A percentile compares a stretch with the other conserved stretches of the same genome.
These are phyloP conservation scores for Halocynthia roretzi DNA, from an alignment of 23 tunicate species.

Conservation along the genomic window DNA sequence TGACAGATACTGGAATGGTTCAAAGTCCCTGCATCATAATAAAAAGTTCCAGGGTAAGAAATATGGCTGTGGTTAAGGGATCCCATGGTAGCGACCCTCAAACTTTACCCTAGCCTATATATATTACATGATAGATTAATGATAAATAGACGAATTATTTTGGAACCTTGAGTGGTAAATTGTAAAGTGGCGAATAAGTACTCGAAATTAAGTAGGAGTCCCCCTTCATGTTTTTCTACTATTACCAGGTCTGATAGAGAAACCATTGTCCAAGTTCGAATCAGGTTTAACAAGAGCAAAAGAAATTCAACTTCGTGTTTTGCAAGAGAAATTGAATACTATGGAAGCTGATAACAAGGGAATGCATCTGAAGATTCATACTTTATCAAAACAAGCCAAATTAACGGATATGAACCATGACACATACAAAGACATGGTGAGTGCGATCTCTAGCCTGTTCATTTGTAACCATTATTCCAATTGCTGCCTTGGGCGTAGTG, in stretches of 20 bases:
- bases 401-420: background rate
- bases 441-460: background rate
- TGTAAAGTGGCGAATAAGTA: too few species aligned
- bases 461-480: too few species aligned
- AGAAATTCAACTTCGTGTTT: constrained; percentile 71
- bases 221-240: background rate
- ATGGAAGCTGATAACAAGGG: constrained; percentile 46
- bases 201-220: background rate
- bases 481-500: too few species aligned
- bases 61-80: background rate
- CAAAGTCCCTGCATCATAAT: constrained; percentile 83
- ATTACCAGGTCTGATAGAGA: constrained; percentile 59
- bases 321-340: constrained; percentile 64
- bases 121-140: too few species aligned
- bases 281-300: constrained; percentile 42
- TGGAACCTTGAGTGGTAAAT: too few species aligned
- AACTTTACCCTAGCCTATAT: too few species aligned
- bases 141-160: too few species aligned
- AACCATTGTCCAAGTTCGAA: constrained; percentile 59
- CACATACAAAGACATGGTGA: constrained; percentile 41
- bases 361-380: constrained; percentile 31
- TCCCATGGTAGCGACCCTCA: too few species aligned
- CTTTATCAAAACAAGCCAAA: constrained; percentile 12
- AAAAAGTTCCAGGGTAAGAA: constrained; percentile 80
- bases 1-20: constrained; percentile 93